phyloP scores from a whole-genome alignment of 1,140 invertebrate species.

The Drosophila mojavensis region DNA sequence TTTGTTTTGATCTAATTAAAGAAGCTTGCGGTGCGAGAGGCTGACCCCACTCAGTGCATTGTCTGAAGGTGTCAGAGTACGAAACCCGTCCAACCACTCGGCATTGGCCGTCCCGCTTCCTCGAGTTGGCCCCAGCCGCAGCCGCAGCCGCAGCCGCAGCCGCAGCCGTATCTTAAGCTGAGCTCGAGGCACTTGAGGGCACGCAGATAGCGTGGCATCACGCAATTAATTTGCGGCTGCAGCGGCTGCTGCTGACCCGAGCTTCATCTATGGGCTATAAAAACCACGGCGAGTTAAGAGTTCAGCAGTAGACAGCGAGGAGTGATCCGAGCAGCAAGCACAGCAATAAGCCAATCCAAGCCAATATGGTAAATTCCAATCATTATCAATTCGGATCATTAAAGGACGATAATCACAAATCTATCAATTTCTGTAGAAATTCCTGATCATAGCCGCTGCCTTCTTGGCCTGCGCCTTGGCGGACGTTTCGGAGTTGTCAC shows the following conservation, averaged over 20 bases:
- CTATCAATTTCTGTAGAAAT: conserved; percentile 52
- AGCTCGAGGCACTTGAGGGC: conserved; percentile 40
- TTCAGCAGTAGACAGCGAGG: conserved; percentile 61
- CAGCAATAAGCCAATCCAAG: conserved; percentile 6
- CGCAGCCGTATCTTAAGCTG: conserved; percentile 12
- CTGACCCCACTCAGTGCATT: conserved; percentile 45
- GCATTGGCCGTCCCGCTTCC: conserved; percentile 58
- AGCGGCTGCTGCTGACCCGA: conserved; percentile 49
- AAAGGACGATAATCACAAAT: conserved; percentile 16
- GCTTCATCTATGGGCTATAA: conserved; percentile 64
- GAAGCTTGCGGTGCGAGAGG: conserved; percentile 38
- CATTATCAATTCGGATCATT: conserved; percentile 21
- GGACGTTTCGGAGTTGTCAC: conserved; percentile 67
- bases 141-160: neutral
- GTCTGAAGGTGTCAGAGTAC: conserved; percentile 21
- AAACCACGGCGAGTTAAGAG: conserved; percentile 51
- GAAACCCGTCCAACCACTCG: conserved; percentile 70
- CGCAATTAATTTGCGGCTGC: conserved; percentile 67
- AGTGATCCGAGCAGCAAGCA: conserved; percentile 65
- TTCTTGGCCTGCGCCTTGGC: conserved; percentile 75
- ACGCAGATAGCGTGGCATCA: conserved; percentile 53
- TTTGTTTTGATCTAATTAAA: conserved; percentile 71
- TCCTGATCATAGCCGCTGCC: conserved; percentile 60
- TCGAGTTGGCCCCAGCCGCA: neutral
- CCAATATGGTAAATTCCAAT: conserved; percentile 30